These are phyloP conservation scores for Ceryle rudis DNA, from an alignment of 2,797 vertebrate species.

Conservation along the genomic window DNA sequence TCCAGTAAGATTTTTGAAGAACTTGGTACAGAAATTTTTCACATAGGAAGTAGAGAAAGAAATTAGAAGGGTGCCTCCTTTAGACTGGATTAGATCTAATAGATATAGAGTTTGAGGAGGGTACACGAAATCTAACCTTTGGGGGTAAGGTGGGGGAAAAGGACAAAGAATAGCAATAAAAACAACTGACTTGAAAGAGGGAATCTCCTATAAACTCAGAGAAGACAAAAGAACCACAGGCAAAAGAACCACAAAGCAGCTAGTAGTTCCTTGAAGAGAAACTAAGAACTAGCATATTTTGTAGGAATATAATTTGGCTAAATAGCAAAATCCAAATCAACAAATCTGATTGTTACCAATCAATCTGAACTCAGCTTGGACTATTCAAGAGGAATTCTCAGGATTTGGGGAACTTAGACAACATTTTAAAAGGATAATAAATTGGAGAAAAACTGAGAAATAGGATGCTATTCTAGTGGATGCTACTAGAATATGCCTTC, in stretches of 20 bases:
- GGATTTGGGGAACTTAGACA: rapidly evolving
- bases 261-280: neutral
- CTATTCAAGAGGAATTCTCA: neutral
- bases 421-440: neutral
- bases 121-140: neutral
- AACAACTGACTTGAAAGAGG: neutral
- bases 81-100: neutral
- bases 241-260: neutral
- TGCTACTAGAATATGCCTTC: neutral
- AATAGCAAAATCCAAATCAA: neutral
- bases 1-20: neutral
- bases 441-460: neutral
- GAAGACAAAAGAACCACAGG: neutral
- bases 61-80: neutral
- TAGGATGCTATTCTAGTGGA: neutral
- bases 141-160: neutral
- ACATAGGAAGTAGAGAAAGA: neutral
- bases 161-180: neutral
- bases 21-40: neutral
- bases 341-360: neutral
- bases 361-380: neutral
- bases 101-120: no score
- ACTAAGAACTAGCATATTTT: neutral
- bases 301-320: neutral
- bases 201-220: neutral